Percentiles rank a stretch among this genome's conserved stretches.
These are phyloP conservation scores for Poecilia gillii DNA, from an alignment of 2,797 vertebrate genomes.

Conservation along the genomic window DNA sequence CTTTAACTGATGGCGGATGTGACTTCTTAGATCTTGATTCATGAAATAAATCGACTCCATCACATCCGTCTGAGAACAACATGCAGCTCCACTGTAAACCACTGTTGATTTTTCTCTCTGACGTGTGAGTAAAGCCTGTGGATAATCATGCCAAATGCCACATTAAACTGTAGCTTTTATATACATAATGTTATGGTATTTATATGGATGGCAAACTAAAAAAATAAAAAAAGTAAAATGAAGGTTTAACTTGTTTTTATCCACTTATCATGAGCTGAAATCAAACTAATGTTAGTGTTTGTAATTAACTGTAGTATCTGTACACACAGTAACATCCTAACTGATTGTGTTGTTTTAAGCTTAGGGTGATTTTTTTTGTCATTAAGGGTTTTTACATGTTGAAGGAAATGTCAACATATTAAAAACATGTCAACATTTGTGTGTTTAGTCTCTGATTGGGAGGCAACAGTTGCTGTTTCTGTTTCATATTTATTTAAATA, in stretches of 20 bases:
- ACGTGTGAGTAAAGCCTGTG: constrained; percentile 35
- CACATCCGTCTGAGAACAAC: constrained; percentile 10
- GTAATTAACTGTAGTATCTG: constrained; percentile 56
- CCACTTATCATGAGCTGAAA: constrained; percentile 61
- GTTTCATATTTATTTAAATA: constrained; percentile 79
- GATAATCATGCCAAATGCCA: constrained; percentile 34
- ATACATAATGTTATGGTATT: constrained; percentile 52
- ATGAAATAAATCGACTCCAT: background rate
- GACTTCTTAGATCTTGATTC: background rate
- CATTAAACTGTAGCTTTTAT: constrained; percentile 53
- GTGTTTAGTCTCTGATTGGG: constrained; percentile 29
- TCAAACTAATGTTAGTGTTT: constrained; percentile 83
- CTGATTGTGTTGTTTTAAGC: constrained; percentile 88
- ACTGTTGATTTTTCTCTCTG: constrained; percentile 7
- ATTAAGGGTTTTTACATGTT: constrained; percentile 72
- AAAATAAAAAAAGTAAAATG: constrained; percentile 31
- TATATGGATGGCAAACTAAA: constrained; percentile 65
- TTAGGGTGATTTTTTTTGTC: constrained; percentile 78
- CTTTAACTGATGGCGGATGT: background rate
- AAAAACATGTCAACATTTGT: background rate
- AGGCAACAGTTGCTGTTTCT: constrained; percentile 33
- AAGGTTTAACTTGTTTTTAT: constrained; percentile 58
- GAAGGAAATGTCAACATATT: constrained; percentile 26
- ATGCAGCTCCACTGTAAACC: background rate
- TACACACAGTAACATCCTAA: constrained; percentile 83